Evolutionary conservation across 2,888 invertebrate genomes (phyloP).

Genomic region (Unio delphinus): DNA sequence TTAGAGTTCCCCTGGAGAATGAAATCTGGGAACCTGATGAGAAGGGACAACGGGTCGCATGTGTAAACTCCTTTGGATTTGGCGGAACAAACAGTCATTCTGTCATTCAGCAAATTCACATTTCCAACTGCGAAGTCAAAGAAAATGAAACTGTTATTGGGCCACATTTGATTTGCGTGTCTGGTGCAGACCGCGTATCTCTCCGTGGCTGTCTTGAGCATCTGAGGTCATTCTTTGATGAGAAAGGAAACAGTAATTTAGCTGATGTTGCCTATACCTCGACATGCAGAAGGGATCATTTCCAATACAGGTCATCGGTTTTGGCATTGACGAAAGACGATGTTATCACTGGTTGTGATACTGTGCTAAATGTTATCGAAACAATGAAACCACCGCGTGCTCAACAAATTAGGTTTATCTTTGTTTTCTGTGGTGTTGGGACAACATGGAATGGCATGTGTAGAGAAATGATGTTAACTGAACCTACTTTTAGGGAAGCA

Average conservation of each 20-base stretch:
- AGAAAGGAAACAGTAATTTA: constrained; percentile 1
- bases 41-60: constrained; percentile 16
- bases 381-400: background rate
- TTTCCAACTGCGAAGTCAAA: background rate
- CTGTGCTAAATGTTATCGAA: background rate
- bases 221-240: constrained; percentile 5
- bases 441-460: constrained; percentile 49
- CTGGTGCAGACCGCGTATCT: constrained; percentile 7
- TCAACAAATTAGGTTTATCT: constrained; percentile 23
- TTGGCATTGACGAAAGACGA: constrained; percentile 12
- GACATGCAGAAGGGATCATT: constrained; percentile 17
- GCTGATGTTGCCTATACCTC: constrained; percentile 11
- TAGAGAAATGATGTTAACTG: constrained; percentile 20
- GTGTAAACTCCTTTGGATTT: constrained; percentile 49
- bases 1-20: constrained; percentile 20
- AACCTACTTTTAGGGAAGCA: constrained; percentile 21
- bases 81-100: constrained; percentile 51
- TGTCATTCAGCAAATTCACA: constrained; percentile 16
- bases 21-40: constrained; percentile 16
- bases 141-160: background rate
- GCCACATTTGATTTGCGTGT: constrained; percentile 13
- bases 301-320: constrained; percentile 20
- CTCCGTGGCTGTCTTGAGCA: constrained; percentile 4
- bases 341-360: constrained; percentile 3
- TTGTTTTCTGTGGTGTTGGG: constrained; percentile 50